Evolutionary conservation across 2,888 invertebrate genomes (phyloP), one percentile per base, ranked within the genome.

Genomic region (Apamea epomidion): DNA sequence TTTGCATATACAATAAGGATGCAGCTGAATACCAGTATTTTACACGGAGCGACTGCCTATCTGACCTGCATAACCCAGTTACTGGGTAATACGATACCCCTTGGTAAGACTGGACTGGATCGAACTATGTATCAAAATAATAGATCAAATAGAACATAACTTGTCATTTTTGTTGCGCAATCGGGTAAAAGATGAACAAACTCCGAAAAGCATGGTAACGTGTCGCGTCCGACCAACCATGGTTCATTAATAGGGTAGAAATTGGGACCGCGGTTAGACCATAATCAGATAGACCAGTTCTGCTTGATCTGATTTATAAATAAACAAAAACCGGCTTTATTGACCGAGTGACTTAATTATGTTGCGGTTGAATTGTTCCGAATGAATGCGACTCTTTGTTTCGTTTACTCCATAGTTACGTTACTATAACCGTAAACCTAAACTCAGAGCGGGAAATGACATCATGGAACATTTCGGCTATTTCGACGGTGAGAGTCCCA

Each of bases 311-410:
- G 18, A 0, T 85, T 54, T 78, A 65, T 65, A 84, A 84, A 85
- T 85, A 84, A 84, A 84, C 82, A 84, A 85, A 85, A 73, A 82
- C 60, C 68, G 60, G 78, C 12, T 37, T 69, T 65, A 84, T 75
- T 82, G 78, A 85, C 78, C 78, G 68, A 82, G 14, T 84, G 65
- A 74, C 84, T 85, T 81, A 65, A 85, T 81, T 69, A 71, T n/a
- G 71, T 54, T n/a, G 32, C 32, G 74, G 71, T 37, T 75, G 74
- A 45, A 29, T 76, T 0, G 65, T 1, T 85, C 3, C 32, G 45
- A 51, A 32, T 60, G 54, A 64, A 75, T 29, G 29, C 18, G 37
- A 45, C 14, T 64, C 10, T 71, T 70, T 81, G 54, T 84, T 83
- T 82, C 84, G 60, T 80, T 32, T 21, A 32, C 45, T 77, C 18